Base-by-base conservation (phyloP, 2,797 vertebrate genomes). In the Poecilia velifera region DNA sequence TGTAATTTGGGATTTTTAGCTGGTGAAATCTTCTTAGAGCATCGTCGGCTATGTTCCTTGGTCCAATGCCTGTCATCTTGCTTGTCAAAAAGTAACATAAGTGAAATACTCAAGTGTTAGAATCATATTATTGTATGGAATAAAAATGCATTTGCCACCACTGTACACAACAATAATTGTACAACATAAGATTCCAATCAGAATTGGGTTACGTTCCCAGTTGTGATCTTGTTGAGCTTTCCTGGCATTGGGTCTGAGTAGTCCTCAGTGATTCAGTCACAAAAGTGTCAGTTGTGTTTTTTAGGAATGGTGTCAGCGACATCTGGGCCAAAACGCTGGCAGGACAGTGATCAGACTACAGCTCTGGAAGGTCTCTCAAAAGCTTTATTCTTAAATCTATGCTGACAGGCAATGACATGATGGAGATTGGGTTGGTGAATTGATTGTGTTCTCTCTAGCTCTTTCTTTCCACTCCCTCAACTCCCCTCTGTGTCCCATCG, bases 331-430 rank as follows among this genome's bases (percentile, higher is more conserved):
- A 81, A 84, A 81, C 75, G 49, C 83, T 84, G 82, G 82, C 84
- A 16, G 47, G 76, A 87, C 88, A 92, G 92, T 81, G 91, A 92
- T 94, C 91, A 90, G 88, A 68, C 76, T 41, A 80, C 76, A 86
- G 76, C 88, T 87, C 88, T 88, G 84, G 79, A 91, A 92, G 86
- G 85, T 91, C 84, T 92, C 85, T 93, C 87, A 84, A 88, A 95
- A 90, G 91, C 89, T 93, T 91, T 90, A 88, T 90, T 93, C 91
- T 91, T 91, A 93, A 93, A 94, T 95, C 88, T 91, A 83, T 87
- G 68, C 89, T 94, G 94, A 93, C 95, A 95, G 92, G 88, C 77
- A 91, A 90, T 94, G 95, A 94, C 94, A 94, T 94, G 91, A 93
- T 93, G 90, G 92, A 92, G 91, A 92, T 78, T 78, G 89, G 90